Evolutionary conservation across 2,888 invertebrate genomes (phyloP), one percentile per base, ranked within the genome.

Genomic region (Leucophenga montana): DNA sequence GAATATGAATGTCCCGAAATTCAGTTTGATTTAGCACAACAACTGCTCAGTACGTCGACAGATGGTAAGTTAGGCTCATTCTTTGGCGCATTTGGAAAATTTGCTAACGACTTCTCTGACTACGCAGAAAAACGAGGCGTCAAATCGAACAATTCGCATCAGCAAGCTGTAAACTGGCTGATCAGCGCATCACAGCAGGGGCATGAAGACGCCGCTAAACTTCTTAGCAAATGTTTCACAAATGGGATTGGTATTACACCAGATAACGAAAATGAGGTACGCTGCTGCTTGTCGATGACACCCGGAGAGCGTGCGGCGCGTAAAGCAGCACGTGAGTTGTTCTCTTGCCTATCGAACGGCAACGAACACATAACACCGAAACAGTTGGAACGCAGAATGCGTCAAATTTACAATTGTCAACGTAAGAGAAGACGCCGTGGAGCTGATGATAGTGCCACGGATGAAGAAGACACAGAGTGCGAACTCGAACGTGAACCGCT

Each of bases 171-270:
- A 65, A 94, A 95, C 83, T 97, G 97, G 97, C 89, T 97, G 62
- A 93, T 96, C n/a, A 94, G 95, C 89, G 97, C 97, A 1, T 96
- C 97, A 0, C 95, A 96, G 83, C 96, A 97, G 88, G 97, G 97
- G 0, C 96, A 96, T 81, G 91, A 93, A 56, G 95, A 96, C 86
- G 97, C 97, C 0, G 94, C 96, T 46, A 92, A 92, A 72, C 91
- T 96, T 83, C 90, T 98, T 1, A 80, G 80, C 1, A 86, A 89
- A 56, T 89, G 89, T 77, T 85, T 75, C 77, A 92, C 93, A 88
- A 94, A 94, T 82, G 91, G 95, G 13, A 91, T 91, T 88, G 95
- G 95, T 6, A 93, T 95, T 6, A 93, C 92, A 0, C 92, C 93
- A 70, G 92, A 93, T 62, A 95, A 95, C 87, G 92, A 92, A 82